Percentiles rank a stretch among this genome's conserved stretches.
phyloP scores from a whole-genome alignment of 2,888 invertebrate species.

The Siphonodentalium dalli region DNA sequence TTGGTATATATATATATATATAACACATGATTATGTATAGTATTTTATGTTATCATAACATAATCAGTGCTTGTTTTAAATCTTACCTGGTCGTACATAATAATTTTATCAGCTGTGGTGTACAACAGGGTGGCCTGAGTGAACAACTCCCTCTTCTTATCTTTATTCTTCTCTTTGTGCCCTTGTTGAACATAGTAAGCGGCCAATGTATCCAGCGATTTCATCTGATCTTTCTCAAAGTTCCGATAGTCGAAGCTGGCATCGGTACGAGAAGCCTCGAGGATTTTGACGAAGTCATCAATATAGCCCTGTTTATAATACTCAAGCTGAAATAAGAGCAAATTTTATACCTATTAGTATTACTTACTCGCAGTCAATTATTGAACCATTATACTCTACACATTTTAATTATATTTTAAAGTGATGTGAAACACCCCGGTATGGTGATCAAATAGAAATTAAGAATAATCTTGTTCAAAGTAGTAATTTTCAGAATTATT shows the following conservation, averaged over 20 bases:
- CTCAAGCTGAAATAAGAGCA: slow-evolving; percentile 85
- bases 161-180: slow-evolving; percentile 92
- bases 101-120: slow-evolving; percentile 98
- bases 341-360: no score
- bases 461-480: no score
- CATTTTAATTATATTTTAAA: no score
- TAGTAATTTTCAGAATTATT: no score
- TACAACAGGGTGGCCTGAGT: slow-evolving; percentile 92
- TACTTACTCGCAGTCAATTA: no score
- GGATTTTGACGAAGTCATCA: slow-evolving; percentile 90
- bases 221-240: slow-evolving; percentile 97
- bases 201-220: slow-evolving; percentile 94
- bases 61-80: no score
- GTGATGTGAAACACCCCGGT: no score
- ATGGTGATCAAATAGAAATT: no score
- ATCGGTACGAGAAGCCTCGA: slow-evolving; percentile 82
- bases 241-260: slow-evolving; percentile 69
- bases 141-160: slow-evolving; percentile 88
- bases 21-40: no score
- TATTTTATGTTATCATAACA: no score
- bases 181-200: slow-evolving; percentile 90
- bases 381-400: no score
- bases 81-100: slow-evolving; percentile 97
- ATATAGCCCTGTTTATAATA: slow-evolving; percentile 94
- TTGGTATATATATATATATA: no score